Evolutionary conservation across 2,888 invertebrate species (phyloP).

Genomic region (Parapristionchus giblindavisi): DNA sequence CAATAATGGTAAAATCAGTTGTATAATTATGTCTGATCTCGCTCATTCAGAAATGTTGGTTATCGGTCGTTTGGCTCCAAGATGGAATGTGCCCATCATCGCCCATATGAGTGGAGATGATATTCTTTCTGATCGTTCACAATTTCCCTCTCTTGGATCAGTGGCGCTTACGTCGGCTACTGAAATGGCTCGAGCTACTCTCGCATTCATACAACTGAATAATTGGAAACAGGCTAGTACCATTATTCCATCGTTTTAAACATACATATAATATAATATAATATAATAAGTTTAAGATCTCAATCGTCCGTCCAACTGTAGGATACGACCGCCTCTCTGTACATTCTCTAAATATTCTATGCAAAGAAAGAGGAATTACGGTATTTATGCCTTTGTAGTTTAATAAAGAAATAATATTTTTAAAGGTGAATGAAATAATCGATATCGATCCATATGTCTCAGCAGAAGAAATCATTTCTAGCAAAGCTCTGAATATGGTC

Average conservation of each 20-base stretch:
- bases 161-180: conserved; percentile 68
- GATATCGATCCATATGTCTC: conserved; percentile 64
- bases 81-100: conserved; percentile 68
- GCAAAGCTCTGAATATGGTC: conserved; percentile 56
- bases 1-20: conserved; percentile 68
- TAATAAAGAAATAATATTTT: not conserved
- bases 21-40: conserved; percentile 58
- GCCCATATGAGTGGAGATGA: conserved; percentile 69
- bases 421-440: conserved; percentile 56
- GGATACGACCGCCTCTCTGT: conserved; percentile 61
- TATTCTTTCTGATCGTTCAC: conserved; percentile 57
- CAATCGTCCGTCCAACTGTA: conserved; percentile 57
- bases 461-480: conserved; percentile 65
- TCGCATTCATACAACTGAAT: conserved; percentile 62
- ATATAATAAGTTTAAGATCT: too few relatives aligned
- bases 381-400: not conserved
- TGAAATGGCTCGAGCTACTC: conserved; percentile 68
- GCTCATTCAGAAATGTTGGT: conserved; percentile 63
- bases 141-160: conserved; percentile 66
- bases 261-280: too few relatives aligned
- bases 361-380: conserved; percentile 51
- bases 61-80: conserved; percentile 64
- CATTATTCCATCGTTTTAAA: too few relatives aligned
- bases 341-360: conserved; percentile 58
- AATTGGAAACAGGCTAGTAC: conserved; percentile 61